Percentiles rank a stretch among this genome's conserved stretches.
Evolutionary conservation across 2,797 vertebrate genomes (phyloP).

Genomic region (Enteromius trimaculatus): DNA sequence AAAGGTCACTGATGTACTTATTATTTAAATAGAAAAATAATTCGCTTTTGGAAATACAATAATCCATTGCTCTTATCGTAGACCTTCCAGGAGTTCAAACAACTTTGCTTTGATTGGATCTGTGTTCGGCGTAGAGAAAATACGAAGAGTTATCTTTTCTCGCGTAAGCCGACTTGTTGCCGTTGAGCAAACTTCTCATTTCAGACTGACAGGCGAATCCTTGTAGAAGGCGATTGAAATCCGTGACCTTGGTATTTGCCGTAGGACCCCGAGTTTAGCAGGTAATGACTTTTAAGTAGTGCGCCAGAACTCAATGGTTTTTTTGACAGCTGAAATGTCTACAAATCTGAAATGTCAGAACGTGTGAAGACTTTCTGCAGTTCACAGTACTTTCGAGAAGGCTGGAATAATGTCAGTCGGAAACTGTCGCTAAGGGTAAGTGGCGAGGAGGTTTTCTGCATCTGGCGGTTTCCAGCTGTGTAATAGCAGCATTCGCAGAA

Average conservation of each 20-base stretch:
- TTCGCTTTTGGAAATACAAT: conserved; percentile 39
- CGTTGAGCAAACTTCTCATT: conserved; percentile 42
- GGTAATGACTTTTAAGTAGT: conserved; percentile 64
- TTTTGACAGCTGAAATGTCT: conserved; percentile 55
- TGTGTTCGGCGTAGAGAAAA: conserved; percentile 10
- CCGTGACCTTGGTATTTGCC: conserved; percentile 59
- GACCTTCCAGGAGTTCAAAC: conserved; percentile 21
- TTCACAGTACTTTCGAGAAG: conserved; percentile 35
- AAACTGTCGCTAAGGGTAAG: conserved; percentile 40
- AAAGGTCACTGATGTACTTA: conserved; percentile 57
- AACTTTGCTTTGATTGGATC: conserved; percentile 11
- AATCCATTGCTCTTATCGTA: conserved; percentile 39
- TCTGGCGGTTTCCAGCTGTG: conserved; percentile 50
- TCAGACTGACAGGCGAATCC: conserved; percentile 53
- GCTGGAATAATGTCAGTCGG: conserved; percentile 30
- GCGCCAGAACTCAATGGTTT: conserved; percentile 47
- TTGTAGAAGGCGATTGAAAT: conserved; percentile 58
- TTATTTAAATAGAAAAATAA: conserved; percentile 53
- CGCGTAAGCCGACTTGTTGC: conserved; percentile 11
- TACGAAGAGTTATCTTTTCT: conserved; percentile 12
- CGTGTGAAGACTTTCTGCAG: conserved; percentile 22
- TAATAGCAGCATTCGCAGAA: conserved; percentile 55
- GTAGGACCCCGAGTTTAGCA: conserved; percentile 43
- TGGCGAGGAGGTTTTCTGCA: conserved; percentile 29
- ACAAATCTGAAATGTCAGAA: conserved; percentile 57